Evolutionary conservation across 2,113 vertebrate genomes (phyloP).

Genomic region (Marcusenius ussheri): DNA sequence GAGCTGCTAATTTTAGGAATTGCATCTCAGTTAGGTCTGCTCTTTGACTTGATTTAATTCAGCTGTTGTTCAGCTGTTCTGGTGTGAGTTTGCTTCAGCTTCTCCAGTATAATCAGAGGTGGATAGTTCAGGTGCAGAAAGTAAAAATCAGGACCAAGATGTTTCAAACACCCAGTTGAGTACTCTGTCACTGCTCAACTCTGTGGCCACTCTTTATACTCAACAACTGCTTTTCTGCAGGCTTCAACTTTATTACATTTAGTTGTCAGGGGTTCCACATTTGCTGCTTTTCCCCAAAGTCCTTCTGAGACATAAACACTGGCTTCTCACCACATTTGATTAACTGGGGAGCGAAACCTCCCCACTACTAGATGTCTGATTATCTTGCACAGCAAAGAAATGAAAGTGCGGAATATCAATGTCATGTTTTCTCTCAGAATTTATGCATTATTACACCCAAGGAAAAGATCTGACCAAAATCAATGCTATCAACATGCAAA

Average conservation of each 20-base stretch:
- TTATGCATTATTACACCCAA: background rate
- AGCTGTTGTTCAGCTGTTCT: background rate
- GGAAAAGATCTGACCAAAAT: background rate
- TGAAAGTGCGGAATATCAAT: background rate
- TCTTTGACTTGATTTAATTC: background rate
- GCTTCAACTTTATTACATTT: background rate
- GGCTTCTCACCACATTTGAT: background rate
- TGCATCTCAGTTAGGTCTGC: background rate
- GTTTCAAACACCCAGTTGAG: background rate
- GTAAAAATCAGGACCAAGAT: background rate
- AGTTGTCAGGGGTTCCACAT: background rate
- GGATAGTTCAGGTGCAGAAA: background rate
- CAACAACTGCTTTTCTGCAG: background rate
- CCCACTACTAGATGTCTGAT: background rate
- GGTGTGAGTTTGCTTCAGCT: background rate
- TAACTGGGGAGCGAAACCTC: background rate
- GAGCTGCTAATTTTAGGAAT: background rate
- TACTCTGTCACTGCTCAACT: background rate
- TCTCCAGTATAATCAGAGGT: background rate
- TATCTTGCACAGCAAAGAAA: background rate
- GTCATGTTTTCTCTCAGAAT: background rate
- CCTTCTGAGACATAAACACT: background rate
- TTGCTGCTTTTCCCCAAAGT: background rate
- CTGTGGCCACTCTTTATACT: background rate
- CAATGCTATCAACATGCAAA: background rate